A percentile compares a stretch with the other conserved stretches of the same genome.
phyloP scores from a whole-genome alignment of 2,113 vertebrate species.

The Rhea pennata region DNA sequence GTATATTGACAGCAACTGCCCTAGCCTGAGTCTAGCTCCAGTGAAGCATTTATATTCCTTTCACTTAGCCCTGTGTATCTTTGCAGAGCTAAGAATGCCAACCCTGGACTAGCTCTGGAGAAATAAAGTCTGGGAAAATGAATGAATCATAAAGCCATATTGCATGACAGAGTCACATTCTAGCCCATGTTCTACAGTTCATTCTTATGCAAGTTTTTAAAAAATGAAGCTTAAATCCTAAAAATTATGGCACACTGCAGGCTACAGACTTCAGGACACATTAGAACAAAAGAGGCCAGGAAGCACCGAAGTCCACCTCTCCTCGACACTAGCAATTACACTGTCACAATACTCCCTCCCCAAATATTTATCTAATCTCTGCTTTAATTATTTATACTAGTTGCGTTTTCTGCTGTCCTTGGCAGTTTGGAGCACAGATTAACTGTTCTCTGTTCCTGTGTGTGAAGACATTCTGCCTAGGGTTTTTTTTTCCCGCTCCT shows the following conservation, averaged over 20 bases:
- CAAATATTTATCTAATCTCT: constrained; percentile 43
- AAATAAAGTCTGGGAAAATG: constrained; percentile 33
- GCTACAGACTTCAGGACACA: not conserved
- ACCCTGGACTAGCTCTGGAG: not conserved
- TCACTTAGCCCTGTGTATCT: not conserved
- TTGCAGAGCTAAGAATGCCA: constrained; percentile 23
- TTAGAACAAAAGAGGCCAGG: not conserved
- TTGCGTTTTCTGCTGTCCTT: constrained; percentile 22
- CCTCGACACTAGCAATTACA: not conserved
- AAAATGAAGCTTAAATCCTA: not conserved
- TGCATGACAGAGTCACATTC: not conserved
- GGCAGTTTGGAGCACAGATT: constrained; percentile 29
- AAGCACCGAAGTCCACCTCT: not conserved
- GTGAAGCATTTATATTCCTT: constrained; percentile 44
- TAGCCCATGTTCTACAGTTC: not conserved
- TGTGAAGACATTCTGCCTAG: not conserved
- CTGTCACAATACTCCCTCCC: not conserved
- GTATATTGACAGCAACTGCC: constrained; percentile 44
- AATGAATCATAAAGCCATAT: constrained; percentile 39
- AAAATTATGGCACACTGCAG: not conserved
- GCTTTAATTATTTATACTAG: constrained; percentile 59
- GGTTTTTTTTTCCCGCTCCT: not conserved
- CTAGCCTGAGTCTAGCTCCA: constrained; percentile 42
- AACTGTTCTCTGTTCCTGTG: not conserved
- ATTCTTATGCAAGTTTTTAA: not conserved